Evolutionary conservation across 1,140 invertebrate genomes (phyloP), one percentile per base, ranked within the genome.

Genomic region (Neoseiulus cucumeris): DNA sequence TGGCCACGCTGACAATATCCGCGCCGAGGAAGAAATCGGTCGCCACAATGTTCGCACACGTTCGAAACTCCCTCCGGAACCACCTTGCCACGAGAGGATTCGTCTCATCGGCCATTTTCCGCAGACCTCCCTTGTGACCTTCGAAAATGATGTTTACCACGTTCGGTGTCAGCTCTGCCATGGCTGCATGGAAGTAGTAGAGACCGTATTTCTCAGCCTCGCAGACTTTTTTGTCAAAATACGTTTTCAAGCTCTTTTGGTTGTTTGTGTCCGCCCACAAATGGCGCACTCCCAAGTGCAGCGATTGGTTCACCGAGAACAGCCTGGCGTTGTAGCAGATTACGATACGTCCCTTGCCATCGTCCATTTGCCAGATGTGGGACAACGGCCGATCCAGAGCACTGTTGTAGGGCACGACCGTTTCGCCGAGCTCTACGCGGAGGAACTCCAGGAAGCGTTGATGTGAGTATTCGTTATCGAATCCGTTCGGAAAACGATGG

Each of bases 121-220:
- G 75, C 18, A 89, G 72, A 7, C 84, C 85, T 7, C 82, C 79
- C 6, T 39, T 44, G 65, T 72, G 72, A 28, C 67, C 69, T 17
- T 69, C 69, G 17, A 70, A 81, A 39, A 78, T 75, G 67, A 83
- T 77, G 51, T 87, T 79, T 7, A 87, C 74, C 42, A 87, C 77
- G 66, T 86, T 85, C 1, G 86, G 85, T 0, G 87, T 89, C 29
- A 87, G 78, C 74, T 89, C 85, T 0, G 85, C 85, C 87, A 88
- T 88, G 1, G 84, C 81, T 0, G 86, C 84, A 81, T 84, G 85
- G 28, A 85, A 72, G 0, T 81, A 55, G 76, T 72, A 39, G 69
- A 72, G 68, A 72, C 74, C 42, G 68, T 82, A 76, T 66, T 20
- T 64, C 18, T 28, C 25, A 39, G 33, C 39, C n/a, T 67, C 64